Evolutionary conservation across 1,140 invertebrate genomes (phyloP), one percentile per base, ranked within the genome.

Genomic region (Bombus ignitus): DNA sequence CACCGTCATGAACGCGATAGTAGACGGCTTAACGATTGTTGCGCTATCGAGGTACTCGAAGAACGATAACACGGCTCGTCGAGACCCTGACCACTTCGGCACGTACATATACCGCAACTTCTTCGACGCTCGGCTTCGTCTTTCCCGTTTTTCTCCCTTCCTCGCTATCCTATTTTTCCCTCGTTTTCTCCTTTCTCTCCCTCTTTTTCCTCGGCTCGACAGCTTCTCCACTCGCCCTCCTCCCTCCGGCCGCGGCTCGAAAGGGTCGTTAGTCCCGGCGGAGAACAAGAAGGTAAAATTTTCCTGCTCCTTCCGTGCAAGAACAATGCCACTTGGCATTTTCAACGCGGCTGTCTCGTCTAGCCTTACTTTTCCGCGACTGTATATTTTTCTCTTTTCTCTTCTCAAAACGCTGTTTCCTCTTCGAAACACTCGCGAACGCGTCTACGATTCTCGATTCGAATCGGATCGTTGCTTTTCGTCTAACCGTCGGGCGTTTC

Each of bases 1-100:
- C 18, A 1, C 28, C 47, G 53, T 70, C 57, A 0, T 1, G 71
- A 5, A 10, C 15, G 47, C 47, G 5, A 73, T 59, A n/a, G 42
- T 82, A 83, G 71, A 68, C 53, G 77, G 37, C 73, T 89, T 90
- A 90, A 90, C 81, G 88, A 90, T 62, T 15, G 88, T 75, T 81
- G 76, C 80, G 72, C 81, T 83, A 89, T 89, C 89, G 80, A 80
- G 84, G 66, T 80, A 65, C 89, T 83, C 62, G 71, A 77, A 47
- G 80, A 59, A 77, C 81, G 76, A 42, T 70, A 81, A 79, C 80
- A 44, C 75, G 44, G 47, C 47, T 62, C 42, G 83, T 47, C 59
- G 8, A 44, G 39, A 35, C 9, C 37, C 42, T 18, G 66, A 62
- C 66, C 68, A 83, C 80, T 86, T 82, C 39, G 78, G 70, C 88